A percentile compares a stretch with the other conserved stretches of the same genome.
Evolutionary conservation across 1,140 invertebrate genomes (phyloP).

Genomic region (Aphis gossypii): DNA sequence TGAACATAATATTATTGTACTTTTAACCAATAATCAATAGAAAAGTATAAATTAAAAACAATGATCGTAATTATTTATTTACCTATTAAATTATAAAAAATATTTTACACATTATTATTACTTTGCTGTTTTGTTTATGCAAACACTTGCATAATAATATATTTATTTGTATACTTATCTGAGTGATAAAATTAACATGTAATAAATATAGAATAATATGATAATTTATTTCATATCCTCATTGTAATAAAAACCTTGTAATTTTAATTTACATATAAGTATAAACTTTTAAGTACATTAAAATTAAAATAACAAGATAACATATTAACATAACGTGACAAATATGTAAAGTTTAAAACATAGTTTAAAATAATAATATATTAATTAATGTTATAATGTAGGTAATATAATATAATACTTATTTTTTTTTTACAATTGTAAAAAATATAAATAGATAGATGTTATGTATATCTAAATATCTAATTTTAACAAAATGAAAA

Average conservation of each 20-base stretch:
- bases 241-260: not conserved
- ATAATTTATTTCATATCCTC: not conserved
- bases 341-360: not conserved
- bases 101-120: not conserved
- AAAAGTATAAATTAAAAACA: not conserved
- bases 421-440: not conserved
- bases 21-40: not conserved
- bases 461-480: not conserved
- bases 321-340: not conserved
- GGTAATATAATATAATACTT: not conserved
- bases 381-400: not conserved
- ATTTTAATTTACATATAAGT: not conserved
- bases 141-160: not conserved
- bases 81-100: not conserved
- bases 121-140: not conserved
- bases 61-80: not conserved
- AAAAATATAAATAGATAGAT: no score
- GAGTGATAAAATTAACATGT: not conserved
- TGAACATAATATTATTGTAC: not conserved
- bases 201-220: not conserved
- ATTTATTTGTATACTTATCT: not conserved
- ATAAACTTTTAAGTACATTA: not conserved
- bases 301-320: constrained; percentile 20
- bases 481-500: not conserved
- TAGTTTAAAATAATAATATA: not conserved